phyloP scores from a whole-genome alignment of 2,797 vertebrate genomes.

The Myripristis murdjan region DNA sequence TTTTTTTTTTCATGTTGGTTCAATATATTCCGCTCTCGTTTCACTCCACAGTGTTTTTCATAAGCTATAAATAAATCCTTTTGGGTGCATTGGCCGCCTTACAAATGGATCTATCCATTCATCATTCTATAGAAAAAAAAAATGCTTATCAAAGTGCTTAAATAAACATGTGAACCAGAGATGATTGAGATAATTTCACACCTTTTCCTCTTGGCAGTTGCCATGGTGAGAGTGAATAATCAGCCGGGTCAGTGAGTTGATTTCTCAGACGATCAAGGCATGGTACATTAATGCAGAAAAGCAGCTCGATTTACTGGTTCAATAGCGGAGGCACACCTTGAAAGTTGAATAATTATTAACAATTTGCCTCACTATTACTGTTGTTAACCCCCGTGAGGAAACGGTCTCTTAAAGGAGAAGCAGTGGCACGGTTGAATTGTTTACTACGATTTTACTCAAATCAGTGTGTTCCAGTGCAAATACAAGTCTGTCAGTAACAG shows the following conservation, averaged over 20 bases:
- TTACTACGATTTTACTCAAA: constrained; percentile 90
- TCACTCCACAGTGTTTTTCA: neutral
- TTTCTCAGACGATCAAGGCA: neutral
- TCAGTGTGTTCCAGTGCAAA: constrained; percentile 93
- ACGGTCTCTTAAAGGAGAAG: constrained; percentile 7
- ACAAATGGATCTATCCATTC: neutral
- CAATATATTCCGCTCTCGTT: constrained; percentile 3
- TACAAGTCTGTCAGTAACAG: constrained; percentile 90
- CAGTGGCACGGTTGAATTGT: constrained; percentile 20
- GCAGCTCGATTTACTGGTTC: neutral
- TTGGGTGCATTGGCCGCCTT: neutral
- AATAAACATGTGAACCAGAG: constrained; percentile 38
- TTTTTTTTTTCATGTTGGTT: constrained; percentile 37
- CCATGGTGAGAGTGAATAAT: constrained; percentile 36
- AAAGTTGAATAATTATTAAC: neutral
- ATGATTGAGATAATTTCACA: constrained; percentile 22
- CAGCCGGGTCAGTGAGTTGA: neutral
- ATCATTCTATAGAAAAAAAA: constrained; percentile 7
- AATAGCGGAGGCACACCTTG: neutral
- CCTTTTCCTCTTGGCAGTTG: constrained; percentile 21
- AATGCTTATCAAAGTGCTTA: constrained; percentile 35
- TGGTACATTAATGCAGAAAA: neutral
- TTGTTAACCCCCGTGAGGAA: neutral
- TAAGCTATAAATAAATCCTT: neutral
- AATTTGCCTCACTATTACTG: neutral